Evolutionary conservation across 2,113 vertebrate species (phyloP).

Genomic region (Osmerus eperlanus): DNA sequence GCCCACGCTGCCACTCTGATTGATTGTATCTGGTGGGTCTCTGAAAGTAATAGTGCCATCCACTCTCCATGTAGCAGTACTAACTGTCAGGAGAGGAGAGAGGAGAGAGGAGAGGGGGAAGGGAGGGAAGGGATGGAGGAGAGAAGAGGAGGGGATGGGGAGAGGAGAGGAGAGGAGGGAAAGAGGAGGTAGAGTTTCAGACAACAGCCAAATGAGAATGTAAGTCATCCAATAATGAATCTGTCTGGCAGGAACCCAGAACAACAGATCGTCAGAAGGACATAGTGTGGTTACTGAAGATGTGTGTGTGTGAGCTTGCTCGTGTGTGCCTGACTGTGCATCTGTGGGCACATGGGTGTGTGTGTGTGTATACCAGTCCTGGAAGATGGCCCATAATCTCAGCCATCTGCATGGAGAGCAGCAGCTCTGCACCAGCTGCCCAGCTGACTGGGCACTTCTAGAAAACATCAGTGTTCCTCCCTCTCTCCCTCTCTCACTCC

Average conservation of each 20-base stretch:
- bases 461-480: constrained; percentile 9
- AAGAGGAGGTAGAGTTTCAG: too few relatives aligned
- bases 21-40: too few relatives aligned
- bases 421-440: constrained; percentile 15
- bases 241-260: too few relatives aligned
- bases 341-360: constrained; percentile 1
- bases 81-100: not conserved
- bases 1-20: too few relatives aligned
- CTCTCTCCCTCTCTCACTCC: not conserved
- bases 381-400: constrained; percentile 25
- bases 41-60: too few relatives aligned
- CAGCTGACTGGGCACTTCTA: constrained; percentile 40
- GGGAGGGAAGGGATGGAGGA: not conserved
- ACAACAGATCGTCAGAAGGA: too few relatives aligned
- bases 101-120: not conserved
- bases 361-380: not conserved
- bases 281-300: too few relatives aligned
- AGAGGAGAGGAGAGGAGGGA: too few relatives aligned
- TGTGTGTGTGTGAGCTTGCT: not conserved
- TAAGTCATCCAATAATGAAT: too few relatives aligned
- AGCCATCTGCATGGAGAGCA: constrained; percentile 29
- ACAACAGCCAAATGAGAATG: too few relatives aligned
- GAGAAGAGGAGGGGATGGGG: not conserved
- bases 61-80: not conserved
- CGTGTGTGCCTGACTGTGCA: not conserved